These are phyloP conservation scores for Erebia palarica DNA, from an alignment of 2,888 invertebrate genomes.

Conservation along the genomic window DNA sequence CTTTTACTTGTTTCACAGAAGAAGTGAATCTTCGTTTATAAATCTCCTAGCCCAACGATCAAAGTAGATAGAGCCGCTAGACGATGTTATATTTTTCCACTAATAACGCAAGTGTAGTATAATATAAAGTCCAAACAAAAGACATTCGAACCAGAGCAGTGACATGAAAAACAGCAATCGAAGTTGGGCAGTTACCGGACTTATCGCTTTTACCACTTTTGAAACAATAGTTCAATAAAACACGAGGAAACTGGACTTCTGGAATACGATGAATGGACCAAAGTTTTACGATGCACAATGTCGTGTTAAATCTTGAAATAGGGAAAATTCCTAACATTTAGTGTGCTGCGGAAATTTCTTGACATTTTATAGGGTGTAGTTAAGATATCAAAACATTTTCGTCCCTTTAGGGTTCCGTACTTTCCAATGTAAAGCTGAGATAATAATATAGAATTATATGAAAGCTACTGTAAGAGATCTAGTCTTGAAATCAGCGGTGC, in stretches of 20 bases:
- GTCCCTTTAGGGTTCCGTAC: not conserved
- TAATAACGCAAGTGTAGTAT: conserved; percentile 53
- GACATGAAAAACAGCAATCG: conserved; percentile 52
- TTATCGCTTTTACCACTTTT: conserved; percentile 43
- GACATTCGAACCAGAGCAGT: conserved; percentile 55
- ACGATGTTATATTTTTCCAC: not conserved
- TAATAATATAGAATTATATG: too few relatives aligned
- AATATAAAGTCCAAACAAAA: conserved; percentile 71
- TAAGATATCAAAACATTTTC: too few relatives aligned
- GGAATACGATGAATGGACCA: conserved; percentile 4
- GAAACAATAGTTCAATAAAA: conserved; percentile 43
- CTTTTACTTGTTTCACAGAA: too few relatives aligned
- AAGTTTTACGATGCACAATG: conserved; percentile 31
- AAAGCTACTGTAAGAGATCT: too few relatives aligned
- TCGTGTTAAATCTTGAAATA: conserved; percentile 25
- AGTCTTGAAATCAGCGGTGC: too few relatives aligned
- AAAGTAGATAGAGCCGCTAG: too few relatives aligned
- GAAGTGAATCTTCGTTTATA: too few relatives aligned
- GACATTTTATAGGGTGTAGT: not conserved
- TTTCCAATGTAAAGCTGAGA: too few relatives aligned
- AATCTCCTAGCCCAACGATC: too few relatives aligned
- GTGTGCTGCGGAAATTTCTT: not conserved
- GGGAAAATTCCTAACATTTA: conserved; percentile 9
- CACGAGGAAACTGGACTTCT: conserved; percentile 32
- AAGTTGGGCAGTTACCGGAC: conserved; percentile 56